Conservation (phyloP, 2,888 invertebrate species). For the Aphidius colemani region DNA sequence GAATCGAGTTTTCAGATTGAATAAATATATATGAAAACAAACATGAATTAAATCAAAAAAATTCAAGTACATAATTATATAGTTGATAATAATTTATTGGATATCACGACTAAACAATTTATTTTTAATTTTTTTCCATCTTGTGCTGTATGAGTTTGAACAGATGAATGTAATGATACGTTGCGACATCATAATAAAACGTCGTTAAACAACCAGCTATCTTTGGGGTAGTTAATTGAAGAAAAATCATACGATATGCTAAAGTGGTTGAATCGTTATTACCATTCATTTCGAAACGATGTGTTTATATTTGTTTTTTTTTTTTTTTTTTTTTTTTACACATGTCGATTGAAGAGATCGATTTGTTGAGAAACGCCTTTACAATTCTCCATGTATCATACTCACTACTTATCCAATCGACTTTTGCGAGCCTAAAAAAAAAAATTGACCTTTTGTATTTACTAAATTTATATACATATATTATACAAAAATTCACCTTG, state of each 20-base stretch:
- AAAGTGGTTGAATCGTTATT: slow-evolving; percentile 10
- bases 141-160: too few species aligned
- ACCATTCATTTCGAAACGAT: not conserved
- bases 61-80: slow-evolving; percentile 3
- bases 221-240: slow-evolving; percentile 1
- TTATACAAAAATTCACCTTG: not conserved
- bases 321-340: not conserved
- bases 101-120: slow-evolving; percentile 8
- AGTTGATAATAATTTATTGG: slow-evolving; percentile 12
- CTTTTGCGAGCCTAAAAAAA: slow-evolving; percentile 18
- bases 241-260: slow-evolving; percentile 1
- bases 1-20: slow-evolving; percentile 12
- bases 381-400: slow-evolving; percentile 18
- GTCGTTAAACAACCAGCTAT: slow-evolving; percentile 12
- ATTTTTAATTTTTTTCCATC: too few species aligned
- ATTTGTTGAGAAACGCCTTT: slow-evolving; percentile 29
- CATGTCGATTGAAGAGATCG: slow-evolving; percentile 24
- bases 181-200: slow-evolving; percentile 10
- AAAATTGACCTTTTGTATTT: slow-evolving; percentile 25
- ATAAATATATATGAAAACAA: not conserved
- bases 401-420: slow-evolving; percentile 30
- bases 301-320: not conserved
- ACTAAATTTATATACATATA: not conserved
- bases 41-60: slow-evolving; percentile 6
- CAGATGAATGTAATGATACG: not conserved